These are phyloP conservation scores for Drosophila mauritiana DNA, from an alignment of 1,140 invertebrate species.

Conservation along the genomic window DNA sequence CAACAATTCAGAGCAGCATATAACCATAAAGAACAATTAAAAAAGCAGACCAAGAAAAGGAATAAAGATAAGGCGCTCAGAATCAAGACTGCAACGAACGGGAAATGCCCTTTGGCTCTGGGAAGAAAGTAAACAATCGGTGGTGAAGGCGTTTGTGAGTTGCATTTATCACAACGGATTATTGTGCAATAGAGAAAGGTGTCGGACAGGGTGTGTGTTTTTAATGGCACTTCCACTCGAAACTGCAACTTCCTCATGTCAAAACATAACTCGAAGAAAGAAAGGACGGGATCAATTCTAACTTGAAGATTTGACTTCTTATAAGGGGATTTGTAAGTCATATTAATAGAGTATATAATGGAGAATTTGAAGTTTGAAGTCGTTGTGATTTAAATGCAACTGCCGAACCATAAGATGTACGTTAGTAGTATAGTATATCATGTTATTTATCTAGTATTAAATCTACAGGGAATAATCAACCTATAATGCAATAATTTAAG, in stretches of 20 bases:
- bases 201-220: not conserved
- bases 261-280: constrained; percentile 1
- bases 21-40: constrained; percentile 71
- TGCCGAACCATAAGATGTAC: not conserved
- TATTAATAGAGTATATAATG: too few species aligned
- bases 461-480: not conserved
- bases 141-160: constrained; percentile 9
- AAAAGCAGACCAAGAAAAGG: constrained; percentile 53
- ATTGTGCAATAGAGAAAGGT: constrained; percentile 12
- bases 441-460: not conserved
- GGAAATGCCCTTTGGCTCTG: constrained; percentile 18
- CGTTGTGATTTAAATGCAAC: too few species aligned
- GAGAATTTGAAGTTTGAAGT: too few species aligned
- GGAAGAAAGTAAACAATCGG: constrained; percentile 4
- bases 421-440: not conserved
- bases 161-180: constrained; percentile 7
- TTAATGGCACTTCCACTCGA: not conserved
- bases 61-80: constrained; percentile 31
- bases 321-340: not conserved
- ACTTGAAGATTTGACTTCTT: not conserved
- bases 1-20: constrained; percentile 5
- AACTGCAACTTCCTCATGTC: not conserved
- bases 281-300: not conserved
- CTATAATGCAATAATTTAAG: too few species aligned
- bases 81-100: constrained; percentile 24